Percentiles rank a stretch among this genome's conserved stretches.
These are phyloP conservation scores for Rhagoletis zephyria DNA, from an alignment of 1,140 invertebrate species.

Conservation along the genomic window DNA sequence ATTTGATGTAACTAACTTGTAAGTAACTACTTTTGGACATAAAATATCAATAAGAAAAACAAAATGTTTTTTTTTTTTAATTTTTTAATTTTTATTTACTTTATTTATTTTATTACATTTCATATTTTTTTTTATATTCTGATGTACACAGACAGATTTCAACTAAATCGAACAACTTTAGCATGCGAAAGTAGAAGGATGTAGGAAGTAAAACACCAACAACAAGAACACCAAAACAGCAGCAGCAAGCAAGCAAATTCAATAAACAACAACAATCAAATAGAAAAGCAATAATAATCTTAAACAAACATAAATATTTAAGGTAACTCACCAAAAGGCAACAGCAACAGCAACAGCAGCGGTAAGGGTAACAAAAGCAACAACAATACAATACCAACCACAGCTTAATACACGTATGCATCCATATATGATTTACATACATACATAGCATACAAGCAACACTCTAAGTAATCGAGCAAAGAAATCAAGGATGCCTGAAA, in stretches of 20 bases:
- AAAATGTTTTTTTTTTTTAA: no score
- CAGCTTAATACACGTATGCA: not conserved
- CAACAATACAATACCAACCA: not conserved
- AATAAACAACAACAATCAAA: slow-evolving; percentile 34
- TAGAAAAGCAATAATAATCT: slow-evolving; percentile 33
- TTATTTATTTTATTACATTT: no score
- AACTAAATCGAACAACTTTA: not conserved
- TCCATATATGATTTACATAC: not conserved
- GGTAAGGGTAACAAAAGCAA: not conserved
- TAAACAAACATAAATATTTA: slow-evolving; percentile 33
- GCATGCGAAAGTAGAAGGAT: not conserved
- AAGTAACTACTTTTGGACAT: no score
- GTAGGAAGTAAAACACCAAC: not conserved
- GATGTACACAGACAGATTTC: not conserved
- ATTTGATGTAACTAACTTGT: no score
- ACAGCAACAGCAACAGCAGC: not conserved
- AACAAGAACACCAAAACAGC: not conserved
- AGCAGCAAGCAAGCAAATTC: not conserved
- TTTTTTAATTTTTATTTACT: no score
- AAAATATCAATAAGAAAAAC: no score
- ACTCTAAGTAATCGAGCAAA: not conserved
- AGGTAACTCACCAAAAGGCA: slow-evolving; percentile 3
- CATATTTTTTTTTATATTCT: no score
- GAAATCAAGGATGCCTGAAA: not conserved
- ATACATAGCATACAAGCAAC: not conserved